Evolutionary conservation across 2,888 invertebrate genomes (phyloP).

Genomic region (Terebella lapidaria): DNA sequence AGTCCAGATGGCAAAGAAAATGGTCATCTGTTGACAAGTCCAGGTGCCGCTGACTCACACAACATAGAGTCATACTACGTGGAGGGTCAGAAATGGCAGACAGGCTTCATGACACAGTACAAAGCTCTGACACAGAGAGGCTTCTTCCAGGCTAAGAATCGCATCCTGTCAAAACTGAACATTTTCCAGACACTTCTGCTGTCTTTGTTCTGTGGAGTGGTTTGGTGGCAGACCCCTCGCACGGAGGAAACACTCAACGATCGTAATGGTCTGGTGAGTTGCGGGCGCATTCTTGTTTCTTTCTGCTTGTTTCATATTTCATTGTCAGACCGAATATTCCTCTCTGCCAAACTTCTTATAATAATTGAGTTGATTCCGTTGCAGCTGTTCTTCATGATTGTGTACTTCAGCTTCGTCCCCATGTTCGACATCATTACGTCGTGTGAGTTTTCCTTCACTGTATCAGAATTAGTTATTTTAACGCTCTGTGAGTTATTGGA

Average conservation of each 20-base stretch:
- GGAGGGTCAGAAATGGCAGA: conserved; percentile 58
- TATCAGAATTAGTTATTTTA: too few species aligned
- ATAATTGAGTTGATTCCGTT: too few species aligned
- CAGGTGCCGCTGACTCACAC: too few species aligned
- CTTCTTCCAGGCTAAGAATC: conserved; percentile 60
- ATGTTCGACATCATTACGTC: conserved; percentile 73
- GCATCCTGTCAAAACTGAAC: conserved; percentile 72
- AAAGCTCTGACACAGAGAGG: conserved; percentile 69
- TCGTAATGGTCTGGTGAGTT: conserved; percentile 65
- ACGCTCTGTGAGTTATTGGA: too few species aligned
- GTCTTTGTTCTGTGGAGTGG: conserved; percentile 64
- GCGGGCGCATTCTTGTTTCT: neutral
- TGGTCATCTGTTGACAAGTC: too few species aligned
- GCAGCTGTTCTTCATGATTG: conserved; percentile 75
- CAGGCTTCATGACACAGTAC: conserved; percentile 73
- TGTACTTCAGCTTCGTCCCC: conserved; percentile 77
- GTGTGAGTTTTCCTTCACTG: conserved; percentile 65
- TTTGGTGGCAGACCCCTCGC: conserved; percentile 75
- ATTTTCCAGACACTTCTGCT: conserved; percentile 65
- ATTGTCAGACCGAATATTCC: neutral
- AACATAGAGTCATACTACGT: too few species aligned
- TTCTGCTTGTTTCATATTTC: neutral
- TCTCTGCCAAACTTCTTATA: too few species aligned
- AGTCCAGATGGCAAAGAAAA: too few species aligned
- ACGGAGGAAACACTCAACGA: conserved; percentile 71